Conservation (phyloP, 2,113 vertebrate genomes). For the Mus spicilegus region DNA sequence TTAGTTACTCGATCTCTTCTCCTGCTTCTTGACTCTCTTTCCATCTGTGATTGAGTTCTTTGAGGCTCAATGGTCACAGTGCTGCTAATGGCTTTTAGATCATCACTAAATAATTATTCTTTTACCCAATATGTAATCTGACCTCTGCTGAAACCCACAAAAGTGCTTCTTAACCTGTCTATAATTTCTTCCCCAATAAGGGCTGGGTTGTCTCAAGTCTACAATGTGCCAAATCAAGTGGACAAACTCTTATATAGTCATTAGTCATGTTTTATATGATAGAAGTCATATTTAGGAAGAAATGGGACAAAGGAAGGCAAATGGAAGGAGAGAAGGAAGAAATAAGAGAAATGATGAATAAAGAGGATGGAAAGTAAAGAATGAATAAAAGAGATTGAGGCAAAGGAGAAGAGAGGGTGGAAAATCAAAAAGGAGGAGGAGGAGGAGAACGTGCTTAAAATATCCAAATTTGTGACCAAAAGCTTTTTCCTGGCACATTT, state of each 20-base stretch:
- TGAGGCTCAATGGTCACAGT: constrained; percentile 1
- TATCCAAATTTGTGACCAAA: not conserved
- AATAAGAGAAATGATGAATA: not conserved
- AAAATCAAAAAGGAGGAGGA: not conserved
- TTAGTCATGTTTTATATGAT: not conserved
- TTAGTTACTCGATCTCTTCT: not conserved
- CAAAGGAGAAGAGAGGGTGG: too few species aligned
- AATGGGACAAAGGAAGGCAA: too few species aligned
- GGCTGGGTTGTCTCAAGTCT: constrained; percentile 41
- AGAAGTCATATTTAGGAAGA: not conserved
- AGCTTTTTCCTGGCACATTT: not conserved
- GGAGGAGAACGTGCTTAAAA: not conserved
- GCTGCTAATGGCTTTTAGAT: constrained; percentile 57
- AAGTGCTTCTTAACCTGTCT: constrained; percentile 35
- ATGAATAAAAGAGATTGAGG: not conserved
- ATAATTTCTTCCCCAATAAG: not conserved
- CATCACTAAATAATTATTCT: constrained; percentile 20
- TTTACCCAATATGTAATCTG: not conserved
- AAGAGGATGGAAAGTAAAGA: not conserved
- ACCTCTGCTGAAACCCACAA: constrained; percentile 51
- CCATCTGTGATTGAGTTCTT: constrained; percentile 27
- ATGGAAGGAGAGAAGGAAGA: not conserved
- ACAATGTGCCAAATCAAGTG: not conserved
- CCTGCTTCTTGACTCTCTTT: not conserved
- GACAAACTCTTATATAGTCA: not conserved